These are phyloP conservation scores for Bufotes viridis DNA, from an alignment of 2,797 vertebrate genomes.

Conservation along the genomic window DNA sequence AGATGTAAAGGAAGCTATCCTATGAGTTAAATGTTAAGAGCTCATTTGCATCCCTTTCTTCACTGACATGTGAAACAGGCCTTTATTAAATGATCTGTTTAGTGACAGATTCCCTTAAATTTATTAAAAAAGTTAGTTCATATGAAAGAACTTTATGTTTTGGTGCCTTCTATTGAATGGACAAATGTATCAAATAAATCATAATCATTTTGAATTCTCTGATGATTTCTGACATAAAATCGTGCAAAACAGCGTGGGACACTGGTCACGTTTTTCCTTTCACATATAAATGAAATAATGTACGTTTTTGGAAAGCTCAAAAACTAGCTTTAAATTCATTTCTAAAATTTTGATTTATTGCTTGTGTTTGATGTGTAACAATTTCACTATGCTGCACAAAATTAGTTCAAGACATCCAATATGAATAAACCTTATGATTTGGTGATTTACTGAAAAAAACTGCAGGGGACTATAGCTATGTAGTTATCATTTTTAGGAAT, in stretches of 20 bases:
- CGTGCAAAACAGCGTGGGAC: conserved; percentile 8
- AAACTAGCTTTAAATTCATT: conserved; percentile 1
- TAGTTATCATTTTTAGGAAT: conserved; percentile 36
- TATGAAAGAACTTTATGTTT: neutral
- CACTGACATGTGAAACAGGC: too few relatives aligned
- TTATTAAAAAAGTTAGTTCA: neutral
- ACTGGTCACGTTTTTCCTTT: neutral
- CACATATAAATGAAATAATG: neutral
- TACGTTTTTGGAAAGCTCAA: neutral
- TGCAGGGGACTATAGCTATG: neutral
- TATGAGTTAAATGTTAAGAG: too few relatives aligned
- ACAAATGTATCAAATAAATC: neutral
- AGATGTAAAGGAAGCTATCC: too few relatives aligned
- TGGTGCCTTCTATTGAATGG: neutral
- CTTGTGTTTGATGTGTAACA: conserved; percentile 47
- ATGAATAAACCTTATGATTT: conserved; percentile 1
- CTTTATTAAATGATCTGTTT: too few relatives aligned
- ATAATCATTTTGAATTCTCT: neutral
- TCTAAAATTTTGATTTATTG: conserved; percentile 41
- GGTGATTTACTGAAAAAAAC: conserved; percentile 27
- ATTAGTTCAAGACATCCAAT: conserved; percentile 51
- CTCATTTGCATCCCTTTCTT: too few relatives aligned
- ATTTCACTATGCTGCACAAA: conserved; percentile 30
- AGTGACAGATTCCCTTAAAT: too few relatives aligned
- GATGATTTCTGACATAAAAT: conserved; percentile 1